A percentile compares a stretch with the other conserved stretches of the same genome.
phyloP scores from a whole-genome alignment of 1,140 invertebrate genomes.

The Bombus difficillimus region DNA sequence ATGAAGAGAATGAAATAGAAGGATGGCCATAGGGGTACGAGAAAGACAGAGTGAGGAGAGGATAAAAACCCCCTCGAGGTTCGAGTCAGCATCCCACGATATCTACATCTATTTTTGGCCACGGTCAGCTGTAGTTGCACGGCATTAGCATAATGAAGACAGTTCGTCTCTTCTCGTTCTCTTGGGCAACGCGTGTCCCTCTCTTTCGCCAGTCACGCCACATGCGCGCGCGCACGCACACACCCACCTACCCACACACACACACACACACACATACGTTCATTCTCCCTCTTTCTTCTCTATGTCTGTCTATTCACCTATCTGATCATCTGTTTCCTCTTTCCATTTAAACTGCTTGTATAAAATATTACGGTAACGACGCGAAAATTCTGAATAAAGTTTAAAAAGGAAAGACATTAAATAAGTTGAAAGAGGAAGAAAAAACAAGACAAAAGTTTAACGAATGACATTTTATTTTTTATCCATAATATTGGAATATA shows the following conservation, averaged over 20 bases:
- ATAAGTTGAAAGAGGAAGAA: no score
- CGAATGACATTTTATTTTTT: neutral
- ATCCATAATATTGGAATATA: no score
- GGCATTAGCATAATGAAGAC: conserved; percentile 80
- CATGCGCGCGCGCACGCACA: neutral
- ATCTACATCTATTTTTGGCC: conserved; percentile 76
- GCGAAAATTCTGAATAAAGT: neutral
- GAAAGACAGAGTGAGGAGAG: conserved; percentile 49
- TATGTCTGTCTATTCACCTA: conserved; percentile 1
- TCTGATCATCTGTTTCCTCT: conserved; percentile 7
- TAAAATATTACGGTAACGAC: neutral
- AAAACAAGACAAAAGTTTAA: neutral
- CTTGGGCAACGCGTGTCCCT: conserved; percentile 32
- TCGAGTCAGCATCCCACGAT: conserved; percentile 73
- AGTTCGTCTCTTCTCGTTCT: conserved; percentile 63
- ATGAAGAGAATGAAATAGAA: conserved; percentile 41
- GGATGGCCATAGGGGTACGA: neutral
- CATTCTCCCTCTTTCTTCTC: neutral
- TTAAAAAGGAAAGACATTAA: neutral
- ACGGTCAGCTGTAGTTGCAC: conserved; percentile 77
- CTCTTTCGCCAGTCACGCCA: conserved; percentile 41
- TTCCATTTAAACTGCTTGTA: neutral
- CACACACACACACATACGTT: neutral
- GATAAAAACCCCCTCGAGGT: conserved; percentile 64
- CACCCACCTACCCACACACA: neutral